Percentiles rank a stretch among this genome's conserved stretches.
Evolutionary conservation across 2,797 vertebrate genomes (phyloP).

Genomic region (Hippocampus kuda): DNA sequence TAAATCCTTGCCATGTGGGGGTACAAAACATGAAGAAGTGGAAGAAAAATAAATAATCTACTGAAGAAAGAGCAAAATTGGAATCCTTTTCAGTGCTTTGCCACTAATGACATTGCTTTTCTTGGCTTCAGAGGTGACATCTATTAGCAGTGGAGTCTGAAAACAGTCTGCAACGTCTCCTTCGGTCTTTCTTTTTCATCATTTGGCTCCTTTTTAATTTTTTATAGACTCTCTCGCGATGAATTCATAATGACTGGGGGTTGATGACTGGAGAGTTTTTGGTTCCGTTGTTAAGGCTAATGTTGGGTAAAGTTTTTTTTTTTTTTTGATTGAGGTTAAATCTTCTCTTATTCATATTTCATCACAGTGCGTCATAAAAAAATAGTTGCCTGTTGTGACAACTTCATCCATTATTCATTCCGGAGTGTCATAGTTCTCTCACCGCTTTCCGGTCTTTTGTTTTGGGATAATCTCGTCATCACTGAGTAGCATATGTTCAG

Average conservation of each 20-base stretch:
- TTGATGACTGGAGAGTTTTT: neutral
- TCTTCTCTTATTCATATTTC: neutral
- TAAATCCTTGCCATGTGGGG: neutral
- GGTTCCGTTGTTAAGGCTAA: neutral
- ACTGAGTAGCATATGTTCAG: neutral
- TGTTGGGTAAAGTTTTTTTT: neutral
- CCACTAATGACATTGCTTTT: neutral
- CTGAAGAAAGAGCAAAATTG: neutral
- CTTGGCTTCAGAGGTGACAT: constrained; percentile 1
- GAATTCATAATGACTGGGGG: constrained; percentile 5
- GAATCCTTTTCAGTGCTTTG: neutral
- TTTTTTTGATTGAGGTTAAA: constrained; percentile 2
- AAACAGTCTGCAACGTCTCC: constrained; percentile 4
- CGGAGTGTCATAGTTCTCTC: neutral
- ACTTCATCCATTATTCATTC: constrained; percentile 1
- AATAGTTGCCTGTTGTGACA: neutral
- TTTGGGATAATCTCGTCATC: neutral
- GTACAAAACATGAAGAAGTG: neutral
- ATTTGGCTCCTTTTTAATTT: constrained; percentile 19
- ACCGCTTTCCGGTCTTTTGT: neutral
- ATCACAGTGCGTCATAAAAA: neutral
- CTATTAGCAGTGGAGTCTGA: neutral
- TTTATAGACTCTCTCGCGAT: neutral
- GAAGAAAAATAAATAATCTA: neutral
- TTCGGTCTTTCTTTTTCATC: constrained; percentile 9